Evolutionary conservation across 1,140 invertebrate genomes (phyloP).

Genomic region (Lepidurus arcticus): DNA sequence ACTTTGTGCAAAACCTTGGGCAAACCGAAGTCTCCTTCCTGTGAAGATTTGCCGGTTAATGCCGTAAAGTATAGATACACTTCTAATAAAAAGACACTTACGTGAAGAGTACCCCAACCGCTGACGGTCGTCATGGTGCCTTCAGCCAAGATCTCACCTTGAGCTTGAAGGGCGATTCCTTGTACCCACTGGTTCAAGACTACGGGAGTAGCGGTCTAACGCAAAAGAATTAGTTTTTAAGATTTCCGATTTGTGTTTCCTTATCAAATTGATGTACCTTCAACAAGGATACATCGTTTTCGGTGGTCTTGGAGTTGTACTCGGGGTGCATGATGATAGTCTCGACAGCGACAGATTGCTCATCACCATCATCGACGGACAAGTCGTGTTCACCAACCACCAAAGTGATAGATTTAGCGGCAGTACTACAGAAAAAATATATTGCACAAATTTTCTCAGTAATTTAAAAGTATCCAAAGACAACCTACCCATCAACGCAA

Average conservation of each 20-base stretch:
- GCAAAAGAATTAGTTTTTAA: background rate
- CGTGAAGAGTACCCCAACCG: conserved; percentile 44
- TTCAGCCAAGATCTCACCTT: background rate
- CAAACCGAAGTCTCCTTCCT: conserved; percentile 41
- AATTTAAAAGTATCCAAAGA: background rate
- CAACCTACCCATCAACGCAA: conserved; percentile 50
- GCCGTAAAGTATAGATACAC: background rate
- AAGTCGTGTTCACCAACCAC: conserved; percentile 42
- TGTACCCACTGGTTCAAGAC: conserved; percentile 8
- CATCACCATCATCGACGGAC: conserved; percentile 38
- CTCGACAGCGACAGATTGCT: conserved; percentile 38
- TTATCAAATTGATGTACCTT: background rate
- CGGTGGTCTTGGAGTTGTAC: conserved; percentile 38
- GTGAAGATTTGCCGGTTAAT: conserved; percentile 22
- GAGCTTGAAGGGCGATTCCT: conserved; percentile 24
- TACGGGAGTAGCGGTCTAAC: conserved; percentile 26
- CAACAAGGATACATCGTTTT: conserved; percentile 40
- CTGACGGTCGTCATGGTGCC: conserved; percentile 41
- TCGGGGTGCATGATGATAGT: conserved; percentile 40
- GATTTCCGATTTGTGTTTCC: background rate
- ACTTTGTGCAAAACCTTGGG: conserved; percentile 48
- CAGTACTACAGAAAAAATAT: background rate
- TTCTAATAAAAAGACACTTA: conserved; percentile 34
- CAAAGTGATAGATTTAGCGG: conserved; percentile 35
- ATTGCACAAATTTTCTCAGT: background rate